Evolutionary conservation across 2,113 vertebrate genomes (phyloP).

Genomic region (Pelmatolapia mariae): DNA sequence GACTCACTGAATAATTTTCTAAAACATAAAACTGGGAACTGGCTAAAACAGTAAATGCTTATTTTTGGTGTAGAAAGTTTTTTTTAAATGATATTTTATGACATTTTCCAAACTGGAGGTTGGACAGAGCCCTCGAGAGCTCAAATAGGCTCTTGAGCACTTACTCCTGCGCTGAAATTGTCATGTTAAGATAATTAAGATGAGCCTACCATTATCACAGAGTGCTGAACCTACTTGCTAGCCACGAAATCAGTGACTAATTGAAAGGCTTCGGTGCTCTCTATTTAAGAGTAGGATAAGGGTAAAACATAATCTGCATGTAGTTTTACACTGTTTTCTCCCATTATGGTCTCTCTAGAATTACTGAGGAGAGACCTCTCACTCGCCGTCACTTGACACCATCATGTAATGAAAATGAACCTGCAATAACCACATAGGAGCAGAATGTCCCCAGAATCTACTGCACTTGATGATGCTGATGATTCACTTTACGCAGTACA

Average conservation of each 20-base stretch:
- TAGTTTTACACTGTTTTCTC: neutral
- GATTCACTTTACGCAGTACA: slow-evolving; percentile 2
- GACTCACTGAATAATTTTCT: neutral
- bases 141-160: neutral
- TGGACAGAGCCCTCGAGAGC: neutral
- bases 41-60: neutral
- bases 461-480: neutral
- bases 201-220: neutral
- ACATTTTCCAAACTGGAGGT: neutral
- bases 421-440: neutral
- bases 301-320: neutral
- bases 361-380: neutral
- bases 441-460: neutral
- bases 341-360: neutral
- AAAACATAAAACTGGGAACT: neutral
- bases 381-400: neutral
- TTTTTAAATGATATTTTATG: neutral
- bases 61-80: neutral
- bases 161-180: neutral
- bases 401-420: neutral
- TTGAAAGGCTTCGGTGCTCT: neutral
- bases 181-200: neutral
- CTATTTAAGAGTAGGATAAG: neutral
- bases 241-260: neutral
- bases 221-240: neutral